A percentile compares a stretch with the other conserved stretches of the same genome.
phyloP scores from a whole-genome alignment of 2,888 invertebrate species.

The Cantharis lateralis region DNA sequence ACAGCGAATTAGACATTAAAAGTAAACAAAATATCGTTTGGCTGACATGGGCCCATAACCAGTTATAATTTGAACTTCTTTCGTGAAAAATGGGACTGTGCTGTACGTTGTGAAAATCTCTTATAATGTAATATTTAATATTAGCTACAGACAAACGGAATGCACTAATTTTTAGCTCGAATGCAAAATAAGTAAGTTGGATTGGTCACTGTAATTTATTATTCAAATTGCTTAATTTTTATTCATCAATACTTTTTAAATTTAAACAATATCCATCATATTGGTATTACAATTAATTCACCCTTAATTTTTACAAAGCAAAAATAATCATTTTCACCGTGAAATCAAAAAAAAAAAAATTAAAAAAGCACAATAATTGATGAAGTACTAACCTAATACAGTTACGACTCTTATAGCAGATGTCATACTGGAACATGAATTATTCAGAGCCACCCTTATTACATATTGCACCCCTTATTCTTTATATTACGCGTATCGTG shows the following conservation, averaged over 20 bases:
- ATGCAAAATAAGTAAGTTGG: too few species aligned
- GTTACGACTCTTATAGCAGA: constrained; percentile 37
- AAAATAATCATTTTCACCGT: constrained; percentile 10
- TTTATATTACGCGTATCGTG: constrained; percentile 42
- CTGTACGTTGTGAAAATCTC: too few species aligned
- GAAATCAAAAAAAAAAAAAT: constrained; percentile 16
- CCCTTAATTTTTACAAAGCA: constrained; percentile 14
- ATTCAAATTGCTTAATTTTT: background rate
- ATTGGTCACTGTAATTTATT: too few species aligned
- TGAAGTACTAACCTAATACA: constrained; percentile 35
- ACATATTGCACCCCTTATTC: constrained; percentile 40
- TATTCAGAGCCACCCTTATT: constrained; percentile 38
- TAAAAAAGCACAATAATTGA: constrained; percentile 35
- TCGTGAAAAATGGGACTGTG: too few species aligned
- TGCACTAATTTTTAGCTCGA: too few species aligned
- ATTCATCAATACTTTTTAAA: constrained; percentile 17
- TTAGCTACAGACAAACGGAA: too few species aligned
- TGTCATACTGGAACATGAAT: constrained; percentile 42
- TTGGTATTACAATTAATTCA: constrained; percentile 18
- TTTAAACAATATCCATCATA: constrained; percentile 23
- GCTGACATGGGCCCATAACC: too few species aligned
- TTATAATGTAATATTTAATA: too few species aligned
- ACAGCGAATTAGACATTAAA: too few species aligned
- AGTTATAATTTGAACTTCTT: too few species aligned
- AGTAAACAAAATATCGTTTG: too few species aligned